Base-by-base conservation (phyloP, 2,113 vertebrate species). In the Daboia siamensis region DNA sequence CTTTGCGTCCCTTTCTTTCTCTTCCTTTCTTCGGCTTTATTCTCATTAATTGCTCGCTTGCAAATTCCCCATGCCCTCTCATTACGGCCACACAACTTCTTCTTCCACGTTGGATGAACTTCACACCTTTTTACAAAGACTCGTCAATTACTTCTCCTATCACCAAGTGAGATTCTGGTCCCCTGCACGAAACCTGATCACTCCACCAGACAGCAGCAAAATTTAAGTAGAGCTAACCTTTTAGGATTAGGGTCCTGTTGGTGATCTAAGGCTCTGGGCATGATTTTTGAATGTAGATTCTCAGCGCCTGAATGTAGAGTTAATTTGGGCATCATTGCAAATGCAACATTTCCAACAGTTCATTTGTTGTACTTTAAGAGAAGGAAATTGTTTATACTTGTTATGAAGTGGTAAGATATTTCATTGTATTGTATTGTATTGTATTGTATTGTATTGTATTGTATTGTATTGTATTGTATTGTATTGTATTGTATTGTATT, bases 1-100 rank as follows among this genome's bases (percentile, higher is more conserved):
- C 94, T 95, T 97, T 94, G 95, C 97, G 3, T 56, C 97, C 97
- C 96, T 44, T 33, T 95, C 91, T 96, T 97, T 97, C 96, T 96
- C 95, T 94, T 92, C 95, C 92, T 92, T 94, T 95, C 59, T 91
- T 88, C 88, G 92, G 94, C 94, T 96, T 96, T 97, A 97, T 98
- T 98, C 97, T 98, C 97, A 98, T 98, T 98, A 98, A 98, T 97
- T 97, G 97, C 96, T 56, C 93, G 94, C 96, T 96, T 95, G 97
- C 94, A 96, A 95, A 94, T 97, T 96, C 95, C 96, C 95, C 95
- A 95, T 95, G 11, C 56, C 23, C 95, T 97, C 97, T 97, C 95
- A 96, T 97, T 98, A 97, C 91, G 93, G 93, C 95, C 95, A 94
- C 96, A 96, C 93, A 95, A 89, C 95, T 91, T 87, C 95, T 94